Percentiles rank a stretch among this genome's conserved stretches.
These are phyloP conservation scores for Coreoperca whiteheadi DNA, from an alignment of 2,113 vertebrate genomes.

Conservation along the genomic window DNA sequence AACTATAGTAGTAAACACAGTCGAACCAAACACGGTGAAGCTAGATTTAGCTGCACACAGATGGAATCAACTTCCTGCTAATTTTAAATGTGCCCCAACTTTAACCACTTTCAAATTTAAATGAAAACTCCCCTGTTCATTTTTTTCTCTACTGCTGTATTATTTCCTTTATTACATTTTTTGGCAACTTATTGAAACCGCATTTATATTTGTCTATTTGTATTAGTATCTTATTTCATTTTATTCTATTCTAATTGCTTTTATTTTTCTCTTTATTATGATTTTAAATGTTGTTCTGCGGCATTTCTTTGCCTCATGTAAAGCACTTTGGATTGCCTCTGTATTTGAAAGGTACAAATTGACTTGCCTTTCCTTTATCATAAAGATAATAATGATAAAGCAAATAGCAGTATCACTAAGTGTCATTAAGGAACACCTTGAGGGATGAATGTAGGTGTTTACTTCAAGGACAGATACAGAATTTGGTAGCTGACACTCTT, in stretches of 20 bases:
- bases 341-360: not conserved
- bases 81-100: not conserved
- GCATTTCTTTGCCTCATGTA: not conserved
- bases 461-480: slow-evolving; percentile 61
- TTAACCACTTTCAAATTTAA: not conserved
- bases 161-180: not conserved
- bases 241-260: not conserved
- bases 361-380: not conserved
- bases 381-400: slow-evolving; percentile 7
- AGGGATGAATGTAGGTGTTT: not conserved
- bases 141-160: not conserved
- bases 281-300: not conserved
- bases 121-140: not conserved
- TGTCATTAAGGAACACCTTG: not conserved
- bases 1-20: not conserved
- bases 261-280: not conserved
- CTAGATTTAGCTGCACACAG: not conserved
- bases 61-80: not conserved
- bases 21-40: not conserved
- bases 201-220: not conserved
- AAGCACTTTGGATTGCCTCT: not conserved
- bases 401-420: not conserved
- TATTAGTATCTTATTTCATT: not conserved
- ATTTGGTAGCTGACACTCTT: slow-evolving; percentile 60
- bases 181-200: not conserved